Percentiles rank a stretch among this genome's conserved stretches.
phyloP scores from a whole-genome alignment of 2,113 vertebrate species.

The Otolemur garnettii region DNA sequence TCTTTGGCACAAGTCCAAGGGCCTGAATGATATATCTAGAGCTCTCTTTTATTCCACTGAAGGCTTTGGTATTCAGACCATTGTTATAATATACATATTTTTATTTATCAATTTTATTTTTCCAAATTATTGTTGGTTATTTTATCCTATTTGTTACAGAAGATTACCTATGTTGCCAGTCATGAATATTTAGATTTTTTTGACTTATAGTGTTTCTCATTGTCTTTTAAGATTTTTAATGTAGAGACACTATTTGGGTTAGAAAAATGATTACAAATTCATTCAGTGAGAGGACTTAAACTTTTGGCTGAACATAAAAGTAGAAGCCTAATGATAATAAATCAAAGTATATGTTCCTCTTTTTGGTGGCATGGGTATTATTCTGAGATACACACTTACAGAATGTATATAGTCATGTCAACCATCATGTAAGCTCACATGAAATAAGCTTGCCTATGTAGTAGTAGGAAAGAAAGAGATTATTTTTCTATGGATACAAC shows the following conservation, averaged over 20 bases:
- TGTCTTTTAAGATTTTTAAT: not conserved
- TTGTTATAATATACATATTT: not conserved
- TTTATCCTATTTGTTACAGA: not conserved
- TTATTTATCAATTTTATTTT: not conserved
- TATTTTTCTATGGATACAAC: conserved; percentile 19
- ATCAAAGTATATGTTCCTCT: not conserved
- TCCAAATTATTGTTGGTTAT: not conserved
- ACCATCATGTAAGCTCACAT: no score
- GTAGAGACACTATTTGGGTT: not conserved
- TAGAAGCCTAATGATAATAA: not conserved
- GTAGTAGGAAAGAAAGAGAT: not conserved
- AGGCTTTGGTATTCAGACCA: not conserved
- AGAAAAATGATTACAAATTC: conserved; percentile 16
- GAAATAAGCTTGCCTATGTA: not conserved
- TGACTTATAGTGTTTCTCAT: not conserved
- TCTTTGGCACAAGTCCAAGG: not conserved
- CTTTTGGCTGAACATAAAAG: not conserved
- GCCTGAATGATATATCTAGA: not conserved
- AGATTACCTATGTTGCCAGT: not conserved
- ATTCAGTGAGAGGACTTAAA: conserved; percentile 7
- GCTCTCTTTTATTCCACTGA: not conserved
- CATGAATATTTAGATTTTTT: not conserved
- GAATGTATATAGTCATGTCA: not conserved
- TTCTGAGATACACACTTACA: not conserved
- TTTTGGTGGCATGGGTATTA: not conserved